These are phyloP conservation scores for Vidua chalybeata DNA, from an alignment of 2,113 vertebrate genomes.

Conservation along the genomic window DNA sequence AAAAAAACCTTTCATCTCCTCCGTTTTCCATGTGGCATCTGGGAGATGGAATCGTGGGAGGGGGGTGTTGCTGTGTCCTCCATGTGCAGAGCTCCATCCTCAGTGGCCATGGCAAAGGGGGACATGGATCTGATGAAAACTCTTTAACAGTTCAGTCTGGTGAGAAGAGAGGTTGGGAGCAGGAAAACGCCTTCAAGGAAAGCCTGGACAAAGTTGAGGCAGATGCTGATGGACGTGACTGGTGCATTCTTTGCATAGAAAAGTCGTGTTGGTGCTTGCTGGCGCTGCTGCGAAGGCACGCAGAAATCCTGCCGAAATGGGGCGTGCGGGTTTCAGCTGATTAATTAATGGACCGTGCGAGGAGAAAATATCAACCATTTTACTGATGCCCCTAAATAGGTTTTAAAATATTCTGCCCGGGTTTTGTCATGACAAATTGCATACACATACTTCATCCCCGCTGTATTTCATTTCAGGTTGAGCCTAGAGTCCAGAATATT, in stretches of 20 bases:
- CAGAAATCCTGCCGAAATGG: constrained; percentile 36
- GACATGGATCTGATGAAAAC: accelerated
- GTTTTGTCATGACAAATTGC: not conserved
- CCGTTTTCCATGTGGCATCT: not conserved
- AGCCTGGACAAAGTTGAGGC: not conserved
- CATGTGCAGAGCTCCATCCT: accelerated
- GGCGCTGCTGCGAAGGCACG: not conserved
- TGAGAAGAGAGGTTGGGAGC: not conserved
- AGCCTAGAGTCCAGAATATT: not conserved
- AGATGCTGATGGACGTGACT: not conserved
- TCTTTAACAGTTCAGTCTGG: not conserved
- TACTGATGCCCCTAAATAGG: not conserved
- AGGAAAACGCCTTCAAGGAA: not conserved
- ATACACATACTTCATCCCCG: accelerated
- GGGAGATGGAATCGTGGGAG: not conserved
- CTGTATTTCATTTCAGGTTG: not conserved
- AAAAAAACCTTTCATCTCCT: not conserved
- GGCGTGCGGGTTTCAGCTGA: constrained; percentile 32
- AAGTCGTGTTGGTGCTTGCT: constrained; percentile 59
- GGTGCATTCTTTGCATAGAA: constrained; percentile 11
- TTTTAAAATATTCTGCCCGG: not conserved
- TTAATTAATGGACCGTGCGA: not conserved
- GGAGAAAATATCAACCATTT: not conserved
- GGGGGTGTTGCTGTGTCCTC: not conserved
- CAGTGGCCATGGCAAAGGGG: accelerated